Base-by-base conservation (phyloP, 2,888 invertebrate species). In the Conomelus anceps region DNA sequence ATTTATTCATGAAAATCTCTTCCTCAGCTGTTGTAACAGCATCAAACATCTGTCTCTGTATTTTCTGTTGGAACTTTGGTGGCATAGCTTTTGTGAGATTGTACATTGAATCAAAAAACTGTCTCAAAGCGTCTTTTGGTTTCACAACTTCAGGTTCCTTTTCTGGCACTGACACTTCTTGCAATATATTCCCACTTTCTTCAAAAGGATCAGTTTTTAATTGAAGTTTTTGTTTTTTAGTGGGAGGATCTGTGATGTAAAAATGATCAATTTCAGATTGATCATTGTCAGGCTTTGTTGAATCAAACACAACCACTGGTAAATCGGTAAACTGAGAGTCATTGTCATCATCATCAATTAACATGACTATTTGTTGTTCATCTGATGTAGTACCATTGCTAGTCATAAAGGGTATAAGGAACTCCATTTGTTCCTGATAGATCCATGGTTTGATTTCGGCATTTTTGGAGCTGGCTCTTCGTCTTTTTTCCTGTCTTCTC, bases 401-500 rank as follows among this genome's bases (percentile, higher is more conserved):
- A 22, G 23, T n/a, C 90, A 90, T 90, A 23, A 26, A 84, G 20
- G 90, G 87, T 3, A 89, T 3, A 1, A 90, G 84, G 85, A 90
- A 90, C 29, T 26, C 84, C 90, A 90, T 90, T 34, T 89, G 89
- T 20, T 89, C 85, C 41, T 90, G 89, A 86, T 87, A 90, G n/a
- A 22, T 22, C 90, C 90, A 90, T 29, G 89, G 89, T 29, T 63
- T 26, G 22, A 86, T 63, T 86, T 86, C 85, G 29, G 90, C 91
- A 90, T 90, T 90, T 87, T 90, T 91, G 1, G 13, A 34, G 34
- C 34, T 63, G 63, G 7, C 3, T n/a, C n/a, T 9, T 41, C 41
- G 7, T 85, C 90, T 89, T 88, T 90, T 90, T 34, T 89, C 89
- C 41, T 89, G 90, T 90, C 91, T 90, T 84, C 90, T 90, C 22